phyloP scores from a whole-genome alignment of 2,113 vertebrate genomes.

The Myrmophylax atrothorax region DNA sequence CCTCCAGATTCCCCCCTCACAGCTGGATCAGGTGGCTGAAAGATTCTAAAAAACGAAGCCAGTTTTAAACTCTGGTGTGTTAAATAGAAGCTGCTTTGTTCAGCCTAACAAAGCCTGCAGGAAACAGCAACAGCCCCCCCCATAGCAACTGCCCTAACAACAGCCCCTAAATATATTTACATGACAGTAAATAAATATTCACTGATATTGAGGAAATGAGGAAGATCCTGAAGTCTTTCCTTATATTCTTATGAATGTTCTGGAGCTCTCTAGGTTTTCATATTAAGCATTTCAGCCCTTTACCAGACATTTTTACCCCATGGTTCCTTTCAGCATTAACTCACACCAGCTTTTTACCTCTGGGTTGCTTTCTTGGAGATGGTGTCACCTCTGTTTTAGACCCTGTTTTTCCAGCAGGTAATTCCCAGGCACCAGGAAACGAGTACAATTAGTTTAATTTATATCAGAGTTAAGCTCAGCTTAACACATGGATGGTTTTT shows the following conservation, averaged over 20 bases:
- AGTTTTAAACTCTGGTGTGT: not conserved
- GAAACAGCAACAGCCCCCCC: not conserved
- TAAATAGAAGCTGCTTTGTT: not conserved
- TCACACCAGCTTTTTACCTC: not conserved
- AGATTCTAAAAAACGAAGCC: not conserved
- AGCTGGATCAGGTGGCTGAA: not conserved
- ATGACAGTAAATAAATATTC: not conserved
- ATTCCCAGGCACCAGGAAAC: not conserved
- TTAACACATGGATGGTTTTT: rapidly evolving
- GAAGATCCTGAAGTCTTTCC: not conserved
- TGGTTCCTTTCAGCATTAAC: rapidly evolving
- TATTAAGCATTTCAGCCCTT: not conserved
- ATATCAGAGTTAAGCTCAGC: not conserved
- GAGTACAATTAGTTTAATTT: not conserved
- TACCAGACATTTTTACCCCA: not conserved
- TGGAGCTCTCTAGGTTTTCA: not conserved
- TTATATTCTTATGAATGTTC: not conserved
- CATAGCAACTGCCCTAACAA: no score
- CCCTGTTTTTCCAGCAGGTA: not conserved
- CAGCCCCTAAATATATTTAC: not conserved
- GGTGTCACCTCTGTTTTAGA: not conserved
- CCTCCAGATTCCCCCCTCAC: rapidly evolving
- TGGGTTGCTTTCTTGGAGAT: not conserved
- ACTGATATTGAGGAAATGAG: not conserved
- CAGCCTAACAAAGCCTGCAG: not conserved